phyloP scores from a whole-genome alignment of 2,113 vertebrate species.

The Hippocampus abdominalis region DNA sequence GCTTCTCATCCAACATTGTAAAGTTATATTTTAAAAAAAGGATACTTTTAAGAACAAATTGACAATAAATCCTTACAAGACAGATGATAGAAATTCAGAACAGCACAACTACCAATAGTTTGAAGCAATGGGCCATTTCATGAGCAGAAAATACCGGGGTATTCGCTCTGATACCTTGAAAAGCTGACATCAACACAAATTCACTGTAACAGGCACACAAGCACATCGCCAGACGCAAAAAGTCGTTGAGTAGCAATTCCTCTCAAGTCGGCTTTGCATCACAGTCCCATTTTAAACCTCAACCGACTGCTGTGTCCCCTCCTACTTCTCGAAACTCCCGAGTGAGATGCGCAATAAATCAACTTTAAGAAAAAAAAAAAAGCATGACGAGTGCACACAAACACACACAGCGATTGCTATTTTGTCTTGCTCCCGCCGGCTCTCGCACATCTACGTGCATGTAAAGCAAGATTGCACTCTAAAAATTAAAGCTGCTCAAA shows the following conservation, averaged over 20 bases:
- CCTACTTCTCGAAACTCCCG: constrained; percentile 50
- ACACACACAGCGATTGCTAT: constrained; percentile 1
- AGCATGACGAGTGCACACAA: constrained; percentile 4
- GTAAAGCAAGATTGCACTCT: constrained; percentile 39
- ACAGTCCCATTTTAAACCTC: constrained; percentile 40
- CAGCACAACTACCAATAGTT: no score
- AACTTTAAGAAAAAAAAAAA: constrained; percentile 1
- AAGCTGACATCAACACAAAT: constrained; percentile 58
- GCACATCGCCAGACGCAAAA: constrained; percentile 31
- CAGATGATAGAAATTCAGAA: no score
- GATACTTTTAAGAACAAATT: no score
- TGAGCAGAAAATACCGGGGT: constrained; percentile 68
- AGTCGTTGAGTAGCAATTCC: constrained; percentile 40
- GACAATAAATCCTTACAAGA: no score
- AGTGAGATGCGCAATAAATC: constrained; percentile 34
- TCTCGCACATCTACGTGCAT: constrained; percentile 16
- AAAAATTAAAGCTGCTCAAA: constrained; percentile 62
- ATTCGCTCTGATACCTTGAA: constrained; percentile 65
- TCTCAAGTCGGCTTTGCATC: constrained; percentile 54
- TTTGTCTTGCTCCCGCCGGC: constrained; percentile 14
- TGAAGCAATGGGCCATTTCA: constrained; percentile 77
- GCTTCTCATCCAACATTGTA: no score
- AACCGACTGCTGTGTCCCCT: constrained; percentile 46
- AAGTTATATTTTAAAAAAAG: no score
- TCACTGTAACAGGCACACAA: constrained; percentile 25